These are phyloP conservation scores for Zenarchopterus dispar DNA, from an alignment of 2,797 vertebrate species.

Conservation along the genomic window DNA sequence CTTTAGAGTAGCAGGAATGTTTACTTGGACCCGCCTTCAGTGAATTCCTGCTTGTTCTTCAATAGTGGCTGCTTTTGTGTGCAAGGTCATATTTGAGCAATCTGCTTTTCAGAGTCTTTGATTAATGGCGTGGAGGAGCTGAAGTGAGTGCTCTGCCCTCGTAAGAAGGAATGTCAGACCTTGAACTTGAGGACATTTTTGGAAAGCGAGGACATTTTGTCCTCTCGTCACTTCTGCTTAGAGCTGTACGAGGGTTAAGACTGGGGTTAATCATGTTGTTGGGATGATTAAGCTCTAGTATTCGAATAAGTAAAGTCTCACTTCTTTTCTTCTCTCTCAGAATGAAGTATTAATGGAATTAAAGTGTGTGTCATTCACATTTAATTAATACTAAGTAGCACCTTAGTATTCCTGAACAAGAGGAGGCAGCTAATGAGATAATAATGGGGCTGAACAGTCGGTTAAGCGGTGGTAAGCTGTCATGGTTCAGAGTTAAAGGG, in stretches of 20 bases:
- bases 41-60: conserved; percentile 60
- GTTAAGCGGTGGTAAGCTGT: conserved; percentile 56
- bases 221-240: background rate
- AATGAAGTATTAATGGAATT: conserved; percentile 28
- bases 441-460: conserved; percentile 47
- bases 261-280: background rate
- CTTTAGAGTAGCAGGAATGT: conserved; percentile 62
- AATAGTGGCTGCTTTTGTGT: conserved; percentile 63
- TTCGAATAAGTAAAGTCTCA: conserved; percentile 22
- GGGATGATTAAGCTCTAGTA: background rate
- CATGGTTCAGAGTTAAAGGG: conserved; percentile 52
- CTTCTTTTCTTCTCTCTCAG: conserved; percentile 7
- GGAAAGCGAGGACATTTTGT: conserved; percentile 14
- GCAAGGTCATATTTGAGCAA: conserved; percentile 60
- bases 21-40: conserved; percentile 53
- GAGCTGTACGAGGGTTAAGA: conserved; percentile 10
- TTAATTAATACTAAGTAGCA: conserved; percentile 58
- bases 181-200: conserved; percentile 19
- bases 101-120: conserved; percentile 52
- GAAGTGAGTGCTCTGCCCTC: conserved; percentile 6
- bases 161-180: conserved; percentile 7
- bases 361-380: conserved; percentile 30
- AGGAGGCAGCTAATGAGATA: conserved; percentile 60
- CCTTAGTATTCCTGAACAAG: conserved; percentile 38
- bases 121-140: conserved; percentile 23